phyloP scores from a whole-genome alignment of 1,140 invertebrate species.

The Cataglyphis hispanica region DNA sequence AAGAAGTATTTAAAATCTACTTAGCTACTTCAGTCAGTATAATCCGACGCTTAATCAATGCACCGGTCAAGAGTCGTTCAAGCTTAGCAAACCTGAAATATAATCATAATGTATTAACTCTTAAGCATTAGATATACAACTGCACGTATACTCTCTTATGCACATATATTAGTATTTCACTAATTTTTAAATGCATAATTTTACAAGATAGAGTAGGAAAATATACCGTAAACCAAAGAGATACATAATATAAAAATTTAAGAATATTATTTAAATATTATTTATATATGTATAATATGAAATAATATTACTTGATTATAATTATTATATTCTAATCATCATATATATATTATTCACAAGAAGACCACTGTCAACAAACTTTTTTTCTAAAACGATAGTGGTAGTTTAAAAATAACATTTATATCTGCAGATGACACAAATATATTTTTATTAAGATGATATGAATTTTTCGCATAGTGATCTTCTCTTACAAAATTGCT shows the following conservation, averaged over 20 bases:
- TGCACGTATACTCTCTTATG: not conserved
- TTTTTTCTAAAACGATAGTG: not conserved
- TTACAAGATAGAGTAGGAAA: not conserved
- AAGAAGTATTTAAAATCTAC: slow-evolving; percentile 30
- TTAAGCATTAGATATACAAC: not conserved
- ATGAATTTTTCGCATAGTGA: slow-evolving; percentile 3
- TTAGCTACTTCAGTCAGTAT: not conserved
- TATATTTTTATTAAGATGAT: not conserved
- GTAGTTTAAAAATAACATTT: not conserved
- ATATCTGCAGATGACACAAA: not conserved
- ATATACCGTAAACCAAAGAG: not conserved
- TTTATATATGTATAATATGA: not conserved
- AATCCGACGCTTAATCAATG: slow-evolving; percentile 39
- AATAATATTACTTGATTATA: not conserved
- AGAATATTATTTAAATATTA: not conserved
- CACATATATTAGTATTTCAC: not conserved
- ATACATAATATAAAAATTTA: not conserved
- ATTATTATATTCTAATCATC: not conserved
- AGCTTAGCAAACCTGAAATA: not conserved
- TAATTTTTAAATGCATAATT: not conserved
- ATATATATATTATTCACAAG: not conserved
- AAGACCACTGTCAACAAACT: not conserved
- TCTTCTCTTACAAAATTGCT: slow-evolving; percentile 11
- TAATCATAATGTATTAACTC: slow-evolving; percentile 30
- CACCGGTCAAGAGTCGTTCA: not conserved